A percentile compares a stretch with the other conserved stretches of the same genome.
phyloP scores from a whole-genome alignment of 2,113 vertebrate species.

The Anguilla rostrata region DNA sequence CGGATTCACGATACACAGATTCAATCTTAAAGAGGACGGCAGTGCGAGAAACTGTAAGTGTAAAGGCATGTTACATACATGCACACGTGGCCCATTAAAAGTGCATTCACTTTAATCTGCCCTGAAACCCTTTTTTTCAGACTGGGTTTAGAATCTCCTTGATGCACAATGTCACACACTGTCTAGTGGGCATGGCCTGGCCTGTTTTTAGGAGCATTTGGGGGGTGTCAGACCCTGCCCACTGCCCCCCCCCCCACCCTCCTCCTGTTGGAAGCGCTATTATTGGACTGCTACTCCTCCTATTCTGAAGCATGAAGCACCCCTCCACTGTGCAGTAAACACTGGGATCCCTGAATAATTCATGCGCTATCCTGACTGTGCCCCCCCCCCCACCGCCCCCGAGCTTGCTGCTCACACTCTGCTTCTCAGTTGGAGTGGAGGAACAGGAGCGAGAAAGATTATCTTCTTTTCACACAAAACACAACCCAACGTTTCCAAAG shows the following conservation, averaged over 20 bases:
- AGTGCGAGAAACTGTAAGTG: not conserved
- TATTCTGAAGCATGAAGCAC: not conserved
- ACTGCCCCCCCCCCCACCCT: not conserved
- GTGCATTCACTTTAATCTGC: not conserved
- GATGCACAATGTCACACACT: not conserved
- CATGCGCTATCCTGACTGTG: not conserved
- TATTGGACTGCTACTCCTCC: not conserved
- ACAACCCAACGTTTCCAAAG: not conserved
- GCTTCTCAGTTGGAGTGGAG: not conserved
- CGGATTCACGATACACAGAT: not conserved
- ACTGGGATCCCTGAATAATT: slow-evolving; percentile 13
- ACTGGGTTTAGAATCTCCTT: not conserved
- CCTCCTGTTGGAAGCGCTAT: not conserved
- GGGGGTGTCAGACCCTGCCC: not conserved
- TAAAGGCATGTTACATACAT: too few relatives aligned
- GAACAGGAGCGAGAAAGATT: not conserved
- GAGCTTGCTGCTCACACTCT: not conserved
- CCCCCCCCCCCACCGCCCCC: not conserved
- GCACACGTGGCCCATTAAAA: not conserved
- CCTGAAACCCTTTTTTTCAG: not conserved
- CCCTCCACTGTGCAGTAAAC: not conserved
- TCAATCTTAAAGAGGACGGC: too few relatives aligned
- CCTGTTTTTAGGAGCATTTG: not conserved
- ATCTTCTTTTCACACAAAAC: not conserved
- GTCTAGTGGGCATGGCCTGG: not conserved